Base-by-base conservation (phyloP, 92 coral and sea anemone species). In the Virgularia gustaviana region DNA sequence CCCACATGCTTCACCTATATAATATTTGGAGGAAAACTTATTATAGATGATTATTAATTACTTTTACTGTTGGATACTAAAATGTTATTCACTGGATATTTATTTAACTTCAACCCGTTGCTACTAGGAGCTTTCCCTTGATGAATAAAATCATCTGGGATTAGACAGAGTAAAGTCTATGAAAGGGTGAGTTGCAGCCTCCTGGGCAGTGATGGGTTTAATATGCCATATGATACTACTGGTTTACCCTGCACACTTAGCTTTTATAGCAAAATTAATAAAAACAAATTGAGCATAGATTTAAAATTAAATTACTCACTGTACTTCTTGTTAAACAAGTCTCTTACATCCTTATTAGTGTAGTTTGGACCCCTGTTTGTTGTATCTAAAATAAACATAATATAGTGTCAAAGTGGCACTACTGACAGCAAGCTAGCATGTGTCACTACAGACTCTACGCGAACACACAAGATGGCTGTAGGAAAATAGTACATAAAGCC, bases 261-360 rank as follows among this genome's bases (percentile, higher is more conserved):
- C 22, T 16, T 28, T 6, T 9, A 18, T 28, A 52, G 9, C 23
- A 6, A 52, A 52, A 52, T n/a, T n/a, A n/a, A n/a, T n/a, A n/a
- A n/a, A n/a, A n/a, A n/a, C n/a, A n/a, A n/a, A n/a, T n/a, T n/a
- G n/a, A n/a, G n/a, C n/a, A n/a, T n/a, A n/a, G n/a, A n/a, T n/a
- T n/a, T n/a, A n/a, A n/a, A n/a, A n/a, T n/a, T n/a, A n/a, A n/a
- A 52, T 16, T 52, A 57, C 64, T 57, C 35, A 57, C 64, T 57
- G 35, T 57, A 57, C 35, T 57, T 57, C 64, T 57, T 57, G 36
- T 57, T 57, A 28, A 57, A 57, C 64, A 57, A 57, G 35, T 57
- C 64, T 57, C 30, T 19, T 20, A 19, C 64, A 57, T 57, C 64
- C 4, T 4, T 27, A 8, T 19, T 57, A 28, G 58, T 52, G 19